These are phyloP conservation scores for Eristalinus aeneus DNA, from an alignment of 2,888 invertebrate genomes.

Conservation along the genomic window DNA sequence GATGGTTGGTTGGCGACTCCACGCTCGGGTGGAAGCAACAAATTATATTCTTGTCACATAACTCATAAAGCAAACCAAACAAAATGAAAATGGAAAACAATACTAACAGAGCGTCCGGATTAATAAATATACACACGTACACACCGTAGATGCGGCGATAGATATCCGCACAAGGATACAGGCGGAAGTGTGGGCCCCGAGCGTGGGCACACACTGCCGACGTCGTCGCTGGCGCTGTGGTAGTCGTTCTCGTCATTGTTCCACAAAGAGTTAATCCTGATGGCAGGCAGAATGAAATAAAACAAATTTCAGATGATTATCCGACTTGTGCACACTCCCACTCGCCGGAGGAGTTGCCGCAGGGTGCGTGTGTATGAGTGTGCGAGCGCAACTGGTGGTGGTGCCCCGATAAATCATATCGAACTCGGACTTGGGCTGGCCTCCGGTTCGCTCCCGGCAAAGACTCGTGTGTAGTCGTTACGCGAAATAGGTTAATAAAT, in stretches of 20 bases:
- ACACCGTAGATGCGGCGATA: background rate
- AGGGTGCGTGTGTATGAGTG: background rate
- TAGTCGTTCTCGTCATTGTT: conserved; percentile 7
- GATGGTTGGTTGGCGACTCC: background rate
- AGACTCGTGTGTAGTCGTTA: conserved; percentile 22
- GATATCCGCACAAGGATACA: conserved; percentile 15
- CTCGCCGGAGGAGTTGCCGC: background rate
- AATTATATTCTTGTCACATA: conserved; percentile 57
- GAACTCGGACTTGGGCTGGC: conserved; percentile 17
- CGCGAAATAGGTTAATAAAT: conserved; percentile 39
- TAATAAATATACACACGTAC: conserved; percentile 17
- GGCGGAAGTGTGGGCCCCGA: background rate
- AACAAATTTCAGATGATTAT: conserved; percentile 48
- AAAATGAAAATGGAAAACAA: conserved; percentile 50
- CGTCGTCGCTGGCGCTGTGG: background rate
- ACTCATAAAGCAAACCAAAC: conserved; percentile 50
- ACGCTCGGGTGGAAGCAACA: conserved; percentile 17
- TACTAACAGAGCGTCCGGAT: conserved; percentile 20
- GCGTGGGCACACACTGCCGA: background rate
- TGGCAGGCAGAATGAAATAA: conserved; percentile 30
- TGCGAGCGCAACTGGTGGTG: conserved; percentile 29
- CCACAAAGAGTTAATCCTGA: conserved; percentile 40
- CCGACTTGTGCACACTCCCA: conserved; percentile 3
- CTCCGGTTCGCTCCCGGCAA: background rate
- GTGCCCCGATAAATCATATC: conserved; percentile 26